phyloP scores from a whole-genome alignment of 2,797 vertebrate species.

The Falco berigora region DNA sequence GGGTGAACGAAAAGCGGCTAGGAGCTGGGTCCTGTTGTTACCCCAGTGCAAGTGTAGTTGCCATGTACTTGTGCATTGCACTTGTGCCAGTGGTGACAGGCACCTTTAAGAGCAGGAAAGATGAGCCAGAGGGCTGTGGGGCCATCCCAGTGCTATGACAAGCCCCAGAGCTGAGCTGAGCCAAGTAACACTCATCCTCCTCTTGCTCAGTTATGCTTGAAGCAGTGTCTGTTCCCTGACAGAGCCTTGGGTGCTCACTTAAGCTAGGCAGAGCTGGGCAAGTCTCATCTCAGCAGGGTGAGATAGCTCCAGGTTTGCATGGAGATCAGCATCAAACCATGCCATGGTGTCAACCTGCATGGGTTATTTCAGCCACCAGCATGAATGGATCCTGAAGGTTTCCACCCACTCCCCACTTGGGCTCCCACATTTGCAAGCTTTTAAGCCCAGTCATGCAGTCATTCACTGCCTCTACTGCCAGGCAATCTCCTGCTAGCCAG shows the following conservation, averaged over 20 bases:
- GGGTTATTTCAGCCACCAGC: not conserved
- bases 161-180: not conserved
- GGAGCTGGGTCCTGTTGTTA: not conserved
- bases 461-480: not conserved
- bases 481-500: not conserved
- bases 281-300: not conserved
- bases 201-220: not conserved
- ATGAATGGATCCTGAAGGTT: not conserved
- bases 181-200: not conserved
- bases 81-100: not conserved
- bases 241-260: not conserved
- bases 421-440: not conserved
- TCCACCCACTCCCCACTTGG: not conserved
- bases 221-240: rapidly evolving
- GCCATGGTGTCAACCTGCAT: not conserved
- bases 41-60: not conserved
- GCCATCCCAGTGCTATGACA: not conserved
- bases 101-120: not conserved
- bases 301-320: not conserved
- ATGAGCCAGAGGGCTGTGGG: not conserved
- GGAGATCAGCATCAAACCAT: not conserved
- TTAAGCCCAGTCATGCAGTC: not conserved
- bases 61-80: not conserved
- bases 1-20: not conserved
- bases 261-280: not conserved